phyloP scores from a whole-genome alignment of 2,113 vertebrate species.

The Gallinago undulata region DNA sequence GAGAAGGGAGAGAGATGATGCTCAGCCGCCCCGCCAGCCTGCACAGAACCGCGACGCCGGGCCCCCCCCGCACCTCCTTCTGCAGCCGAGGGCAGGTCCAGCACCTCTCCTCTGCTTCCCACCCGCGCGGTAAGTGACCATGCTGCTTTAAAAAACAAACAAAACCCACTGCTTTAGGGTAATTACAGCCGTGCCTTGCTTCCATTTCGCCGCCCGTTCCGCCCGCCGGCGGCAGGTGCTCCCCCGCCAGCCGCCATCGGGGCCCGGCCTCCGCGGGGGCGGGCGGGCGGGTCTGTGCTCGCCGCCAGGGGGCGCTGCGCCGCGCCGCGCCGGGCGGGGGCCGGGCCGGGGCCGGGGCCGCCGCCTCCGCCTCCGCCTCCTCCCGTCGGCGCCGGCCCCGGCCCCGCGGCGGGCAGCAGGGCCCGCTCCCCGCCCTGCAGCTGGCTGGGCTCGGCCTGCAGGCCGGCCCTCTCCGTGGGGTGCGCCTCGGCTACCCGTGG shows the following conservation, averaged over 20 bases:
- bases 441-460: neutral
- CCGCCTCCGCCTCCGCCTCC: too few species aligned
- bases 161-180: too few species aligned
- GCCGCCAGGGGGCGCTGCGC: neutral
- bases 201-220: rapidly evolving
- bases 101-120: neutral
- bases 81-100: neutral
- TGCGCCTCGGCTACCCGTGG: neutral
- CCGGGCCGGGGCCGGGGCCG: neutral
- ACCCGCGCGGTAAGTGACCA: rapidly evolving
- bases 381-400: neutral
- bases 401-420: neutral
- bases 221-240: neutral
- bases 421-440: too few species aligned
- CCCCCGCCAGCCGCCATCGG: too few species aligned
- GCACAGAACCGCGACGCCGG: neutral
- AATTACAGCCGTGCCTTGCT: neutral
- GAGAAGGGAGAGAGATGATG: neutral
- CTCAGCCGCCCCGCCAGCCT: neutral
- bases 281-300: neutral
- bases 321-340: neutral
- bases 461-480: neutral
- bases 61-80: neutral
- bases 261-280: too few species aligned
- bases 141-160: rapidly evolving